Evolutionary conservation across 2,113 vertebrate species (phyloP).

Genomic region (Vombatus ursinus): DNA sequence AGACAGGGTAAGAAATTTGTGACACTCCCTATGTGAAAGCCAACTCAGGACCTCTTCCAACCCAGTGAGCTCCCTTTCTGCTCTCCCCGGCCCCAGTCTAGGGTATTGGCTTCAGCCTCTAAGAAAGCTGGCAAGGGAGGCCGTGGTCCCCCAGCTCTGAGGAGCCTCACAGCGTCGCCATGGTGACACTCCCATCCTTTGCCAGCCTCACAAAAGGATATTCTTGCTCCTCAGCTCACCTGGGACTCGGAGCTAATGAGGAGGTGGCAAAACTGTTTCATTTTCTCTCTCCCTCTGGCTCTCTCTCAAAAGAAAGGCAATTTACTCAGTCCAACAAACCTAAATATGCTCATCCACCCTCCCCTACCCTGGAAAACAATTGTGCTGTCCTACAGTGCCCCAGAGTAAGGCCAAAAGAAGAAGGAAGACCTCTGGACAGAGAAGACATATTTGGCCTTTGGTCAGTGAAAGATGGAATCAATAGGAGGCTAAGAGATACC

Average conservation of each 20-base stretch:
- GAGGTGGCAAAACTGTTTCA: constrained; percentile 56
- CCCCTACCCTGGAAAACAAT: background rate
- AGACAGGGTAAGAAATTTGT: background rate
- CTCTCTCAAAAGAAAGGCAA: constrained; percentile 52
- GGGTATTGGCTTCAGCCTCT: accelerated
- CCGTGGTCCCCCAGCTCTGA: constrained; percentile 36
- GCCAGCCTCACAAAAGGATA: constrained; percentile 63
- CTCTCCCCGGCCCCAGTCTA: background rate
- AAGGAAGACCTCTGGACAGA: background rate
- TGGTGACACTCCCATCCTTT: constrained; percentile 74
- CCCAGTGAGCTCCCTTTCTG: background rate
- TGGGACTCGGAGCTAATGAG: constrained; percentile 59
- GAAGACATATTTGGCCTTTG: background rate
- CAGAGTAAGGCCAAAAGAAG: background rate
- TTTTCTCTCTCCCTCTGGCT: constrained; percentile 46
- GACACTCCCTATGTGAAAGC: background rate
- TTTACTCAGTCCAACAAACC: constrained; percentile 54
- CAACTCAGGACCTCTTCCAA: background rate
- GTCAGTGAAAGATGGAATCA: background rate
- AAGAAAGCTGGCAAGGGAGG: background rate
- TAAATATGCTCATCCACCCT: constrained; percentile 1
- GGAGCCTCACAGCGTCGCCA: constrained; percentile 72
- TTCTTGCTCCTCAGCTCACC: constrained; percentile 58
- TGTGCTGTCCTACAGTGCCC: accelerated
- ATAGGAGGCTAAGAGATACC: background rate